phyloP scores from a whole-genome alignment of 2,113 vertebrate genomes.

The Sterna hirundo region DNA sequence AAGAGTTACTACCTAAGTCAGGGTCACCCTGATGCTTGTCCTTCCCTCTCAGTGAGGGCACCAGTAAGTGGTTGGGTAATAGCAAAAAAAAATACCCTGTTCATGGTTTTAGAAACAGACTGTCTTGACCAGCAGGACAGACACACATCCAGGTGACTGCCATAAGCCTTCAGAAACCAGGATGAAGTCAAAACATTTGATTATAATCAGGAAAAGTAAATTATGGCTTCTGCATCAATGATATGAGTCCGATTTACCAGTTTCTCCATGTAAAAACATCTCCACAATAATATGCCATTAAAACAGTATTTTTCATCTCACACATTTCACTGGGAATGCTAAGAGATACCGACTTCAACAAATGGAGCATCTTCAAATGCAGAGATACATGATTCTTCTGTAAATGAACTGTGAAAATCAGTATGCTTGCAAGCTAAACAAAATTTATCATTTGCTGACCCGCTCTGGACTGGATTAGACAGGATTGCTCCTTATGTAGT shows the following conservation, averaged over 20 bases:
- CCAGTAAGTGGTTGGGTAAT: background rate
- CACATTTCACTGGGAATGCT: background rate
- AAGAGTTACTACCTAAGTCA: background rate
- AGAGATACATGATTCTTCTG: constrained; percentile 1
- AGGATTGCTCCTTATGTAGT: constrained; percentile 41
- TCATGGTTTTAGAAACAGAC: background rate
- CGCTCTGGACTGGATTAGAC: constrained; percentile 9
- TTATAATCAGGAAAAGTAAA: background rate
- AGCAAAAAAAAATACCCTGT: background rate
- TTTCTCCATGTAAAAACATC: background rate
- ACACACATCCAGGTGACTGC: background rate
- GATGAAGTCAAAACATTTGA: background rate
- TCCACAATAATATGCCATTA: background rate
- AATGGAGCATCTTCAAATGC: background rate
- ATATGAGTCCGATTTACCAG: rapidly evolving
- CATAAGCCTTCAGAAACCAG: background rate
- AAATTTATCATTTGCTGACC: constrained; percentile 58
- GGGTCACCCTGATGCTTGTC: background rate
- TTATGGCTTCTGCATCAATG: background rate
- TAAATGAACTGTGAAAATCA: constrained; percentile 42
- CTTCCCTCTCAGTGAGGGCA: background rate
- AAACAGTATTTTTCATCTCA: background rate
- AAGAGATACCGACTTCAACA: background rate
- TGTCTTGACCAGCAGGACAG: background rate
- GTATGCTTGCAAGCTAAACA: constrained; percentile 42